Base-by-base conservation (phyloP, 2,797 vertebrate species). In the Crocidura indochinensis region DNA sequence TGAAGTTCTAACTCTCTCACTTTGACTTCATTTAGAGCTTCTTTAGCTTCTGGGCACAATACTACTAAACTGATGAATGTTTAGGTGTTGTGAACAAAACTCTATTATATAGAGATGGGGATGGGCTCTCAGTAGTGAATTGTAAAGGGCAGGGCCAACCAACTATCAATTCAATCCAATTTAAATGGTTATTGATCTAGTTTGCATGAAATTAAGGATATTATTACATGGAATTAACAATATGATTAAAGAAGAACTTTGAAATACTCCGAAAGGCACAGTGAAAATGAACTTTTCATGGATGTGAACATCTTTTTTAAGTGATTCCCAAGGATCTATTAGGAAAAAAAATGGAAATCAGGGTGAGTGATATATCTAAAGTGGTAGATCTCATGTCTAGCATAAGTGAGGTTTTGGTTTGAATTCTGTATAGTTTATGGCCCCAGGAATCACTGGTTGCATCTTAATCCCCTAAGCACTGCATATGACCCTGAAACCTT, bases 181-280 rank as follows among this genome's bases (percentile, higher is more conserved):
- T 93, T 97, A 94, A 98, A 94, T 91, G 96, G 93, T 91, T 96
- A 91, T 83, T 94, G 88, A 91, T 95, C 92, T 92, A 89, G 88
- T 94, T 94, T 94, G 89, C 53, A 95, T 80, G 62, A 93, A 80
- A 93, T 78, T 83, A 88, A 95, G 87, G 90, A 95, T 93, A 91
- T 93, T 49, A 87, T 76, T 94, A 90, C 87, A 86, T 1, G 8
- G 83, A 96, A 77, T 90, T 81, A 94, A 72, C 81, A 10, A 87
- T 93, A 96, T 73, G 29, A 86, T 91, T 96, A 96, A 96, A 95
- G 93, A 95, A 94, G 92, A 97, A 96, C 95, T 96, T 96, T 90
- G 84, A 95, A 96, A 93, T 96, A 89, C 94, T 95, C 96, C 94
- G 77, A 53, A 96, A 94, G 86, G 53, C 46, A 91, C 20, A 91